Evolutionary conservation across 2,797 vertebrate species (phyloP).

Genomic region (Poecilia velifera): DNA sequence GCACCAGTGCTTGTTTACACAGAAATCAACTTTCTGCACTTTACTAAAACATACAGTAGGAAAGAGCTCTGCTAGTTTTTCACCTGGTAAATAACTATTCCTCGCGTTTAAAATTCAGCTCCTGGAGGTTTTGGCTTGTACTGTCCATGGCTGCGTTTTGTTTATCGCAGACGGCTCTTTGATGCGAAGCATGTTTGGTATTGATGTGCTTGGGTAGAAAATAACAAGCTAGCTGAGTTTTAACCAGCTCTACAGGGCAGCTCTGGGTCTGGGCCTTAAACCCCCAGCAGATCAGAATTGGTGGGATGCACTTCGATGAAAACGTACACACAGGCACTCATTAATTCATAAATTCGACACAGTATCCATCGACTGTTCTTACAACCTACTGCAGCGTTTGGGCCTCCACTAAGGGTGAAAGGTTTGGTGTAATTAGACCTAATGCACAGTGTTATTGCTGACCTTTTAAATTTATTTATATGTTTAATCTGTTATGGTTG

Average conservation of each 20-base stretch:
- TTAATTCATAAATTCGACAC: constrained; percentile 2
- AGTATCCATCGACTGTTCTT: constrained; percentile 1
- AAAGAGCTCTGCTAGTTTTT: background rate
- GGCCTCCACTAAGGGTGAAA: background rate
- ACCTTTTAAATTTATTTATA: background rate
- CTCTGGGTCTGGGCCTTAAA: constrained; percentile 16
- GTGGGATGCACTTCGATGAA: constrained; percentile 4
- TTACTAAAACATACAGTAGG: background rate
- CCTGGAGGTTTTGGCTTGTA: constrained; percentile 26
- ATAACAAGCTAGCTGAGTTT: constrained; percentile 27
- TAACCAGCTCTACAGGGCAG: background rate
- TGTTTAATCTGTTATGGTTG: background rate
- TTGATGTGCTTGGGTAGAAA: constrained; percentile 20
- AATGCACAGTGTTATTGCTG: background rate
- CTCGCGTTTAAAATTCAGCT: constrained; percentile 19
- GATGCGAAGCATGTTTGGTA: constrained; percentile 36
- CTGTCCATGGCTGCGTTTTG: constrained; percentile 20
- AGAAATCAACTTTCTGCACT: background rate
- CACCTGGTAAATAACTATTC: background rate
- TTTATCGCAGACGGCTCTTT: constrained; percentile 16
- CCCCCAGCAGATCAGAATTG: constrained; percentile 5
- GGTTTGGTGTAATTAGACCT: constrained; percentile 20
- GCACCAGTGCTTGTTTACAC: constrained; percentile 23
- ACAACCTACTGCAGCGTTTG: background rate
- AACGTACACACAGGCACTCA: background rate